These are phyloP conservation scores for Seladonia tumulorum DNA, from an alignment of 2,888 invertebrate genomes.

Conservation along the genomic window DNA sequence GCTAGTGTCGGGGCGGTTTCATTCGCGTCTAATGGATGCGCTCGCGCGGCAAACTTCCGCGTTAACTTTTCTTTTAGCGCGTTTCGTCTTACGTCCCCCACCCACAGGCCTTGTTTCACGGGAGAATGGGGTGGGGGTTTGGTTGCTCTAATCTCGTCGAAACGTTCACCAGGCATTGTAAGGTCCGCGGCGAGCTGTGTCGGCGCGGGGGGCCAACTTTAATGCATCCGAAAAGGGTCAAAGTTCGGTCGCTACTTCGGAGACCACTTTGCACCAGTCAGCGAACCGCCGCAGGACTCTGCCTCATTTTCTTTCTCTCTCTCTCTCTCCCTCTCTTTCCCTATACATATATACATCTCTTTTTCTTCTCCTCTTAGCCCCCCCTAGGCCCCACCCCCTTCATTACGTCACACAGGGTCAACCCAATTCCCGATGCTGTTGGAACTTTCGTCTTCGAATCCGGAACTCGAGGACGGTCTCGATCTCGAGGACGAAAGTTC, in stretches of 20 bases:
- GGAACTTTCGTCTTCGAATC: constrained; percentile 67
- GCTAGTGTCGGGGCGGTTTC: constrained; percentile 15
- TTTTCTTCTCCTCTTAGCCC: neutral
- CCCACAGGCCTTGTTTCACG: neutral
- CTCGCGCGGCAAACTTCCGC: constrained; percentile 48
- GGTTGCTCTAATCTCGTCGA: constrained; percentile 58
- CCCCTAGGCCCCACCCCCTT: constrained; percentile 46
- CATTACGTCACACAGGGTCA: constrained; percentile 66
- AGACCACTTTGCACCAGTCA: constrained; percentile 66
- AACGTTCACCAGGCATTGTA: constrained; percentile 49
- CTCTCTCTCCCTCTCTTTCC: neutral
- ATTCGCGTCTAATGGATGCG: constrained; percentile 52
- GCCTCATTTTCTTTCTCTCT: neutral
- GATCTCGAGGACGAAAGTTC: constrained; percentile 56
- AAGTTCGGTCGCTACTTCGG: constrained; percentile 69
- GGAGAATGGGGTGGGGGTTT: neutral
- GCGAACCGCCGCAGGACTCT: constrained; percentile 59
- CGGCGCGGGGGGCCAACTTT: constrained; percentile 62
- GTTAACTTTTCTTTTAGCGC: constrained; percentile 63
- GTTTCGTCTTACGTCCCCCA: neutral
- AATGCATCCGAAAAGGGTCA: constrained; percentile 73
- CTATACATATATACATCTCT: neutral
- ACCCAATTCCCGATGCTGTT: constrained; percentile 61
- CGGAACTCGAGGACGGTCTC: constrained; percentile 57
- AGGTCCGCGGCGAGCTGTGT: constrained; percentile 43